Conservation (phyloP, 53 echinoderm and acorn worm genomes). For the Astropecten irregularis region DNA sequence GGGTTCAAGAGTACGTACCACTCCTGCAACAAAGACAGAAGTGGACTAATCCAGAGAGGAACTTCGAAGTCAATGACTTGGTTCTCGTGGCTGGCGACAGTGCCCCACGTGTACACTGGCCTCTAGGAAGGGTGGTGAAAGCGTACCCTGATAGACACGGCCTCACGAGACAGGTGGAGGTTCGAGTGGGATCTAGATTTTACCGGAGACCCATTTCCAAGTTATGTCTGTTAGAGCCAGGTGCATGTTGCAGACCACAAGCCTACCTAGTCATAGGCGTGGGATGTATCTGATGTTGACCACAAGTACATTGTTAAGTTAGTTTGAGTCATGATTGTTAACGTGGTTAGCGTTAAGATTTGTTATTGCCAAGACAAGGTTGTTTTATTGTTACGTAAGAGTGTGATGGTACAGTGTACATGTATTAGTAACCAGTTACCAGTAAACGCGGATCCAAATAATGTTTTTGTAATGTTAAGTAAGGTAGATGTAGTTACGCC, state of each 20-base stretch:
- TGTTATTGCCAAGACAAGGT: too few relatives aligned
- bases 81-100: constrained; percentile 60
- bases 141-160: constrained; percentile 59
- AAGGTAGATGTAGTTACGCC: not conserved
- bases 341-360: too few relatives aligned
- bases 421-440: not conserved
- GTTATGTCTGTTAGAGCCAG: constrained; percentile 52
- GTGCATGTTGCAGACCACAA: not conserved
- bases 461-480: not conserved
- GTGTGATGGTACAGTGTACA: not conserved
- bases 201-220: constrained; percentile 61
- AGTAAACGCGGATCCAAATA: not conserved
- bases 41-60: constrained; percentile 41
- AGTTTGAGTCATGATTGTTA: not conserved
- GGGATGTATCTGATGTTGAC: not conserved
- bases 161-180: constrained; percentile 57
- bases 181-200: constrained; percentile 36
- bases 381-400: too few relatives aligned
- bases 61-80: constrained; percentile 54
- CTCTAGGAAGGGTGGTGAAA: constrained; percentile 8
- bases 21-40: constrained; percentile 66
- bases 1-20: constrained; percentile 63
- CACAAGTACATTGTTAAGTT: not conserved
- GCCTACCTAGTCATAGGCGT: not conserved
- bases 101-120: constrained; percentile 61